Evolutionary conservation across 2,113 vertebrate genomes (phyloP), one percentile per base, ranked within the genome.

Genomic region (Junco hyemalis): DNA sequence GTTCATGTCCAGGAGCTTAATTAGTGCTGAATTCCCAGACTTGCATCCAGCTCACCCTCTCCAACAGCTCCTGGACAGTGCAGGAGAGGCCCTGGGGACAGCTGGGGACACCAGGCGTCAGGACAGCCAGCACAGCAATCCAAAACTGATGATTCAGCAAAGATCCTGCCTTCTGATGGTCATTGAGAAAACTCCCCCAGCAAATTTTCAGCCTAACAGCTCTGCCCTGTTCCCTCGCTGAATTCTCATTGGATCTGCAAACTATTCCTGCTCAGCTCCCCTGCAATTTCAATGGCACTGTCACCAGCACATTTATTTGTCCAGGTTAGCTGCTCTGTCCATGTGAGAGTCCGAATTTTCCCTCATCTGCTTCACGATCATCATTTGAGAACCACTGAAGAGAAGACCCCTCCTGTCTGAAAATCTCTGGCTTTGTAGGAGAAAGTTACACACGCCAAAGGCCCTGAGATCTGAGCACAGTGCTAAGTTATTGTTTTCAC

Each of bases 1-100:
- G 93, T 93, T 98, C 92, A 60, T 95, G 96, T 97, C 96, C 97
- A 92, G 97, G 95, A 98, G 87, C 97, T 96, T 96, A 97, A 98
- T 98, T 97, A 97, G 92, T 66, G 94, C 93, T 88, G 74, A 96
- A 96, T 90, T 96, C 93, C 95, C 93, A 92, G 93, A 93, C 70
- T 82, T 88, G 83, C 79, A 90, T 71, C 84, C 95, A 91, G 68
- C 92, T 95, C 95, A 90, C 15, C 89, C 87, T 6, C 76, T 50
- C 33, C 82, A 82, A 33, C 29, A 68, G 44, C 31, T 13, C 11
- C 1, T 12, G 45, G 12, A 3, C 35, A 2, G 35, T 8, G 66
- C 74, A 35, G 26, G 51, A 40, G 28, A 31, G 22, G 57, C 79
- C 40, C 0, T 2, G 23, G 69, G 33, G 53, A 86, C 87, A 88